phyloP scores from a whole-genome alignment of 2,797 vertebrate species.

The Melanotaenia maccullochi region DNA sequence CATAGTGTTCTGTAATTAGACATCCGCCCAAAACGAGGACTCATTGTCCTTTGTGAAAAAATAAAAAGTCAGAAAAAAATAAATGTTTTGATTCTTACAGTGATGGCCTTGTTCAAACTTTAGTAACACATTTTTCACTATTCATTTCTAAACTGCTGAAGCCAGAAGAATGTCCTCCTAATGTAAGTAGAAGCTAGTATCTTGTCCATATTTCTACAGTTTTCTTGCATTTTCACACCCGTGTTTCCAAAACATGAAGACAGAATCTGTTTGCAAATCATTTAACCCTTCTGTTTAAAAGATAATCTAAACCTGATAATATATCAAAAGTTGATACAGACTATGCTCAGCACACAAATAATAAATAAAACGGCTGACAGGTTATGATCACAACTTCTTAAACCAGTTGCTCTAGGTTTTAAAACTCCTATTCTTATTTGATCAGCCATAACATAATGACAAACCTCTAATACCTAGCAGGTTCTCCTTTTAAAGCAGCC shows the following conservation, averaged over 20 bases:
- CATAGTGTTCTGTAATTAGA: slow-evolving; percentile 5
- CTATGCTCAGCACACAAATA: too few relatives aligned
- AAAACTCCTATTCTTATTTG: neutral
- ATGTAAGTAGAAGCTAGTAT: neutral
- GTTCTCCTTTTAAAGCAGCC: too few relatives aligned
- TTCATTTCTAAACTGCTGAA: neutral
- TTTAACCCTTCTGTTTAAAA: neutral
- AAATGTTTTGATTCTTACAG: neutral
- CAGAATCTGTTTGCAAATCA: neutral
- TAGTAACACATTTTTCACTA: neutral
- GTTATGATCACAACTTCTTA: neutral
- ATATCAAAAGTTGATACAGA: too few relatives aligned
- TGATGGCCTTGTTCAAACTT: neutral
- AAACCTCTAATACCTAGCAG: too few relatives aligned
- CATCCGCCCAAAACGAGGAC: neutral
- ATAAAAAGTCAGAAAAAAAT: neutral
- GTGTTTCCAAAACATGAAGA: neutral
- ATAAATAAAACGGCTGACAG: too few relatives aligned
- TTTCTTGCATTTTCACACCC: neutral
- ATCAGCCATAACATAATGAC: too few relatives aligned
- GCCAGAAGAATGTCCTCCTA: neutral
- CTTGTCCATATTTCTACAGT: neutral
- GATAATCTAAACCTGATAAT: too few relatives aligned
- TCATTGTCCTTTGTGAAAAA: slow-evolving; percentile 5
- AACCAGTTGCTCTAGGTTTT: neutral